phyloP scores from a whole-genome alignment of 2,113 vertebrate genomes.

The Columba livia region DNA sequence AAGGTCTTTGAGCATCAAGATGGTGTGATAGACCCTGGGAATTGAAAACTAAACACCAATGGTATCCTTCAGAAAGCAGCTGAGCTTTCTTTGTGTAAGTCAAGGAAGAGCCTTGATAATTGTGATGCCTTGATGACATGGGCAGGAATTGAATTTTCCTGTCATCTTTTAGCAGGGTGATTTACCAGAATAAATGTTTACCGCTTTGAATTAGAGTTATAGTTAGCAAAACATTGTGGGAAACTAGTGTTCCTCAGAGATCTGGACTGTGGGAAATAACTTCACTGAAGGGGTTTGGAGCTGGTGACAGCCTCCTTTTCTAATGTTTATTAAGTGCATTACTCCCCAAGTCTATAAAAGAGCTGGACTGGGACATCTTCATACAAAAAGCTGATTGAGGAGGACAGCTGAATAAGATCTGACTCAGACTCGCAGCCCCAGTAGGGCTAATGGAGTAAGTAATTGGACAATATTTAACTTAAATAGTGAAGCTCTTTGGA shows the following conservation, averaged over 20 bases:
- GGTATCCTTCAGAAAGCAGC: slow-evolving; percentile 46
- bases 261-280: not conserved
- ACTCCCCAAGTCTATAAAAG: not conserved
- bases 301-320: not conserved
- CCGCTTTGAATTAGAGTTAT: not conserved
- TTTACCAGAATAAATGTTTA: not conserved
- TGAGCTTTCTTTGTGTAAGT: slow-evolving; percentile 32
- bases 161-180: not conserved
- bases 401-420: not conserved
- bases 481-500: not conserved
- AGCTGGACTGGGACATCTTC: not conserved
- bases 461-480: not conserved
- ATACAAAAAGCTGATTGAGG: not conserved
- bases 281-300: not conserved
- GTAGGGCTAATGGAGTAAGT: not conserved
- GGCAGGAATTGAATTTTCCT: slow-evolving; percentile 1
- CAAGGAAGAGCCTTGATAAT: slow-evolving; percentile 8
- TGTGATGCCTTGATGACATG: not conserved
- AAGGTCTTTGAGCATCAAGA: slow-evolving; percentile 37
- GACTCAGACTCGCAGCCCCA: rapidly evolving
- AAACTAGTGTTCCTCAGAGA: not conserved
- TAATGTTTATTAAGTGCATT: not conserved
- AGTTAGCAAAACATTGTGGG: not conserved
- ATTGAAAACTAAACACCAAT: slow-evolving; percentile 41
- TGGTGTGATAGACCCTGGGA: slow-evolving; percentile 52